These are phyloP conservation scores for Sebastiscus tertius DNA, from an alignment of 2,797 vertebrate species.

Conservation along the genomic window DNA sequence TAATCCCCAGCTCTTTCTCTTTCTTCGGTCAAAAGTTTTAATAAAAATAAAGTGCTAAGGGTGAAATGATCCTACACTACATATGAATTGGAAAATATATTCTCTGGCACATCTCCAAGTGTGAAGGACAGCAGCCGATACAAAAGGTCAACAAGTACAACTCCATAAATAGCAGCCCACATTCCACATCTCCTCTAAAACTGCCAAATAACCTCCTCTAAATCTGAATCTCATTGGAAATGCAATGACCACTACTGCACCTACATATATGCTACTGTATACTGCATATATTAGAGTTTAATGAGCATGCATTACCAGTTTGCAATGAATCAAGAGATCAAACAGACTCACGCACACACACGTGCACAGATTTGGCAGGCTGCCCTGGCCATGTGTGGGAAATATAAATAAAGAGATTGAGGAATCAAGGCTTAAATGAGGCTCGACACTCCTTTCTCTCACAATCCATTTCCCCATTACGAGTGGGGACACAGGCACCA, in stretches of 20 bases:
- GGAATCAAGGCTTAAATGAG: constrained; percentile 66
- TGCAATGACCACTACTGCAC: constrained; percentile 32
- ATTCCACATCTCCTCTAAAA: constrained; percentile 16
- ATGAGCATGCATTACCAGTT: constrained; percentile 46
- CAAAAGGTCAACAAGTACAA: constrained; percentile 13
- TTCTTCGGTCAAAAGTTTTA: not conserved
- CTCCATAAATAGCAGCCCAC: not conserved
- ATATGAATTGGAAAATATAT: constrained; percentile 2
- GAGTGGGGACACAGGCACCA: constrained; percentile 29
- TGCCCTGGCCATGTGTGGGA: constrained; percentile 38
- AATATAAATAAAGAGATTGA: constrained; percentile 72
- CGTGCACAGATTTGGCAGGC: constrained; percentile 42
- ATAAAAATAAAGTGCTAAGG: not conserved
- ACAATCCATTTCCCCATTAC: constrained; percentile 66
- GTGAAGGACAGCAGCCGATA: constrained; percentile 15
- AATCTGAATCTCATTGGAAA: constrained; percentile 32
- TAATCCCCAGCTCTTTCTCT: not conserved
- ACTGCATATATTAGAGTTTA: constrained; percentile 60
- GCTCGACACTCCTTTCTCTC: constrained; percentile 60
- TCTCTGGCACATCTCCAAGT: not conserved
- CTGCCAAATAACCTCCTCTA: not conserved
- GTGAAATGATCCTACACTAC: not conserved
- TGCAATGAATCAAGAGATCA: constrained; percentile 30
- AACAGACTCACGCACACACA: constrained; percentile 4
- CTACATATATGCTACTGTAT: constrained; percentile 17